These are phyloP conservation scores for Egretta garzetta DNA, from an alignment of 2,113 vertebrate species.

Conservation along the genomic window DNA sequence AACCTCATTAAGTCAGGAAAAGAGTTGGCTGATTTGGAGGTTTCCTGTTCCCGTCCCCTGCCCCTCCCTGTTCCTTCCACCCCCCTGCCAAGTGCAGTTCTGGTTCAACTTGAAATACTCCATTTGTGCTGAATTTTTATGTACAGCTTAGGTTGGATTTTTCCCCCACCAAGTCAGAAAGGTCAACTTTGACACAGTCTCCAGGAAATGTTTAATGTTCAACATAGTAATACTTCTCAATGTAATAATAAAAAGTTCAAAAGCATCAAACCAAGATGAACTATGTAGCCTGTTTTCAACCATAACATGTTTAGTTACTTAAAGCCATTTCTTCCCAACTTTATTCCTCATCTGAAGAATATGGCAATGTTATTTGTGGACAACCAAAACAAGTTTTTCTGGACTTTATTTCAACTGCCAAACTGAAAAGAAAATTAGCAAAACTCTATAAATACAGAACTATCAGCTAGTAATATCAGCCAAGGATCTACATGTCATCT, in stretches of 20 bases:
- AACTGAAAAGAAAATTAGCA: neutral
- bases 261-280: neutral
- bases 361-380: neutral
- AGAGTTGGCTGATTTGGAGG: neutral
- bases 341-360: neutral
- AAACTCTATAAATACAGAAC: neutral
- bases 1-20: neutral
- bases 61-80: too few species aligned
- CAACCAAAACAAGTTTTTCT: neutral
- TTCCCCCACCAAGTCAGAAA: neutral
- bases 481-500: neutral
- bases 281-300: neutral
- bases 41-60: too few species aligned
- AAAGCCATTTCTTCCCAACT: neutral
- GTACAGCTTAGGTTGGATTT: neutral
- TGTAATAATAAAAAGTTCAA: neutral
- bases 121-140: neutral
- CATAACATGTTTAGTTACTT: neutral
- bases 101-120: neutral
- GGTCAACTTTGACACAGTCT: neutral
- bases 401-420: neutral
- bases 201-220: neutral
- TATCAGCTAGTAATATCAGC: neutral
- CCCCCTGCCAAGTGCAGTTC: neutral
- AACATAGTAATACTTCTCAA: neutral